Evolutionary conservation across 2,888 invertebrate genomes (phyloP).

Genomic region (Zaprionus obscuricornis): DNA sequence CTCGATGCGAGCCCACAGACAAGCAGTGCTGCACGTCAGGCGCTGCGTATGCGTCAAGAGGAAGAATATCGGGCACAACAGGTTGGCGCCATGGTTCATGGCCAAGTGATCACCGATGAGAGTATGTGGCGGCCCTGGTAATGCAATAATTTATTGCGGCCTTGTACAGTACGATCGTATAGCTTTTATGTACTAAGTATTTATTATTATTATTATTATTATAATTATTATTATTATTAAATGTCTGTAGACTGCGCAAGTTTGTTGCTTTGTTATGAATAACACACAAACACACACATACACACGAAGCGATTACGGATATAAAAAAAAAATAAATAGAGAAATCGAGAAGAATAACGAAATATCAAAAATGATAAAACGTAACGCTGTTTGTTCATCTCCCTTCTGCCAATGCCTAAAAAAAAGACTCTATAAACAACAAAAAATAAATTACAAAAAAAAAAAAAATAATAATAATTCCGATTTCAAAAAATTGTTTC

Average conservation of each 20-base stretch:
- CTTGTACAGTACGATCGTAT: constrained; percentile 51
- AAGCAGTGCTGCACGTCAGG: constrained; percentile 65
- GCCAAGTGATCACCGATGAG: constrained; percentile 79
- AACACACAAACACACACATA: not conserved
- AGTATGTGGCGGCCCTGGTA: constrained; percentile 86
- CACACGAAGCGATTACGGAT: not conserved
- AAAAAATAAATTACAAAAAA: not conserved
- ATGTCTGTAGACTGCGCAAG: constrained; percentile 66
- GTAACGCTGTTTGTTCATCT: constrained; percentile 21
- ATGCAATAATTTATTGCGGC: constrained; percentile 52
- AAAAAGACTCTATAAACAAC: constrained; percentile 62
- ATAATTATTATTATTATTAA: constrained; percentile 35
- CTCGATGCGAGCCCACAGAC: constrained; percentile 61
- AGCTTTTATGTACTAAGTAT: constrained; percentile 69
- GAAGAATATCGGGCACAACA: constrained; percentile 63
- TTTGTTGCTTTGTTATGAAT: constrained; percentile 57
- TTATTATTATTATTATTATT: constrained; percentile 23
- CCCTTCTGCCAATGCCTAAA: constrained; percentile 74
- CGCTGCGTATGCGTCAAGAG: constrained; percentile 64
- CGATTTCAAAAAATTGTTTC: constrained; percentile 24
- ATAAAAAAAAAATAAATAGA: too few species aligned
- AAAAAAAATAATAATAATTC: constrained; percentile 8
- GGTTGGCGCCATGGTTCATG: constrained; percentile 57
- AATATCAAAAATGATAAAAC: constrained; percentile 19
- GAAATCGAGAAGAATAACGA: too few species aligned